Base-by-base conservation (phyloP, 2,888 invertebrate species). In the Slavum lentiscoides region DNA sequence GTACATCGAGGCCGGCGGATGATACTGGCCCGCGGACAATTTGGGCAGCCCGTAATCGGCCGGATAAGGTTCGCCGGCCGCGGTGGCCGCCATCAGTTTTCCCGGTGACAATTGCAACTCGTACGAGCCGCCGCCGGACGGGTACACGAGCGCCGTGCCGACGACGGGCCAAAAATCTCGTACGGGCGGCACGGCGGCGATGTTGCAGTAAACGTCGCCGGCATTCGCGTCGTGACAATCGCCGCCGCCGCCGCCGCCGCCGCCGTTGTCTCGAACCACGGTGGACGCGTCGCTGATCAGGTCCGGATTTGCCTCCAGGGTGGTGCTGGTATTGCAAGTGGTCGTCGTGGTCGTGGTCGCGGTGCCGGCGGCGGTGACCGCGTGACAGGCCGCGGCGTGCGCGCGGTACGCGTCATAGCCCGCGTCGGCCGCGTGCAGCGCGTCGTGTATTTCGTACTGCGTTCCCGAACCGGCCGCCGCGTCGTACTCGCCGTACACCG, bases 21-120 rank as follows among this genome's bases (percentile, higher is more conserved):
- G 30, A 30, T 30, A 30, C 30, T 1, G 30, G 2, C 2, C 30
- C 30, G 30, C 4, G 30, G 4, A 30, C 30, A 30, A 30, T 30
- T 30, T 30, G 30, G 30, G 30, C 30, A 30, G 30, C 30, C 30
- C 30, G 30, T 30, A 30, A 30, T 30, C 93, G 82, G 92, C 89
- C 11, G 94, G 94, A 85, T 92, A 92, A n/a, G 92, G 93, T 83
- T 94, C 94, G 83, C 90, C 90, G 84, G 92, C 92, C 84, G 93
- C 43, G 43, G 43, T n/a, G n/a, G n/a, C n/a, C n/a, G n/a, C 43
- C 43, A 30, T 87, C 85, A 93, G 92, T 74, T 87, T 87, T 23
- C 92, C 91, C 0, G 92, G 92, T 86, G 92, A 92, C 74, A 93
- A 87, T 85, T 92, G 92, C 19, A 76, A 37, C 30, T 61, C 76